Evolutionary conservation across 2,113 vertebrate genomes (phyloP), one percentile per base, ranked within the genome.

Genomic region (Xiphophorus maculatus): DNA sequence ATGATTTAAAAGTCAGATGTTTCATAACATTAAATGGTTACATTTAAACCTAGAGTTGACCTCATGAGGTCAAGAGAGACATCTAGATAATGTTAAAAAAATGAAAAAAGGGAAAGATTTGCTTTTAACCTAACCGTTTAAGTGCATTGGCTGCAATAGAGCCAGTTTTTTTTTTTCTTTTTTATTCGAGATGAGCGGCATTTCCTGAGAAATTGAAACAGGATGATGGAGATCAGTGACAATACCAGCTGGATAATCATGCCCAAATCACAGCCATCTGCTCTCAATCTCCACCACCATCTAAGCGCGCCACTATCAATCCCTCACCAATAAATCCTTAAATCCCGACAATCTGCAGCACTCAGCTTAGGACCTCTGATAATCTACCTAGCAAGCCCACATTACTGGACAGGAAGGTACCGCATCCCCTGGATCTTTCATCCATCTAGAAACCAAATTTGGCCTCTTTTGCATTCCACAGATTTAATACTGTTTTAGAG

Each of bases 251-350:
- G 90, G 94, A 93, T 94, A 93, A 94, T 88, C 89, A 71, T 87
- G 10, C 76, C 90, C 90, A 93, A 94, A 95, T 93, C 79, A 72
- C 91, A 65, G 88, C 94, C 95, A 96, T 95, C 95, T 96, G 95
- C 93, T 90, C 87, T 94, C 95, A 93, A 94, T 94, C 92, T 91
- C 93, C 81, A 28, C 66, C 10, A 89, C 87, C 81, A 95, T 92
- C 93, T 90, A 88, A 81, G 76, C 77, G 91, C 3, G 4, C 88
- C 85, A 85, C 89, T 80, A 80, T 92, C 92, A 94, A 94, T 95
- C 93, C 76, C 6, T 92, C 92, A 76, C 60, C 44, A 77, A 82
- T 94, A 95, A 93, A 96, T 95, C 94, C 90, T 58, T 91, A 95
- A 96, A 96, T 96, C 94, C 92, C 70, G 3, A 78, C 63, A 90